These are phyloP conservation scores for Tragelaphus buxtoni DNA, from an alignment of 2,113 vertebrate species.

Conservation along the genomic window DNA sequence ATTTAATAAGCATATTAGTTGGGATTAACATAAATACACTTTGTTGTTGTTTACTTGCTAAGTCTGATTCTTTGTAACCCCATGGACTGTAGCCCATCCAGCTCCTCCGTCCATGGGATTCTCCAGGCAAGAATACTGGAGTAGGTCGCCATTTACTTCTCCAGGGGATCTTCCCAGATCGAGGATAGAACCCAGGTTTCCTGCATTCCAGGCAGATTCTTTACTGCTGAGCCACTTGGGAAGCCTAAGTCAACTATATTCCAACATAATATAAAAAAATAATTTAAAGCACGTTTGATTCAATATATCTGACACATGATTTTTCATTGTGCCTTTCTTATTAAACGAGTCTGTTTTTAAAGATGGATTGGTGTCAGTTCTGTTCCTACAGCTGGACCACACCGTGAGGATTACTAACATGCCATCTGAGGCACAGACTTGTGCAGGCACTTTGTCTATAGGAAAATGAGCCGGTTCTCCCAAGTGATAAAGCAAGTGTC, in stretches of 20 bases:
- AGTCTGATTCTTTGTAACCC: background rate
- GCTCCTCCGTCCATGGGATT: background rate
- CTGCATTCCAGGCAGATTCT: background rate
- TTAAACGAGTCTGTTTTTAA: background rate
- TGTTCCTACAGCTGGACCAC: no score
- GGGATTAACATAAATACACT: background rate
- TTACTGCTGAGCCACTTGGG: background rate
- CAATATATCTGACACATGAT: background rate
- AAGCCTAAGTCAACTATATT: background rate
- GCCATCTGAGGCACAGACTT: background rate
- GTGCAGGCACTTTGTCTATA: background rate
- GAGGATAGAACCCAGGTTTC: background rate
- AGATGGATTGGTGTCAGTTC: background rate
- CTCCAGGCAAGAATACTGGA: background rate
- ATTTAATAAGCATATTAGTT: background rate
- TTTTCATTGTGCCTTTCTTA: background rate
- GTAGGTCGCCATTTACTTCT: background rate
- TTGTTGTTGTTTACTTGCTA: background rate
- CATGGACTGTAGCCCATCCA: background rate
- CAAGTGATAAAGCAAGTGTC: background rate
- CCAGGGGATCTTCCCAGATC: background rate
- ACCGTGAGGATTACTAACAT: rapidly evolving
- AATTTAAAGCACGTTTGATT: background rate
- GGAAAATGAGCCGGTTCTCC: background rate
- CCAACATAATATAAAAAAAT: background rate